Conservation (phyloP, 1,140 invertebrate genomes). For the Globodera rostochiensis region DNA sequence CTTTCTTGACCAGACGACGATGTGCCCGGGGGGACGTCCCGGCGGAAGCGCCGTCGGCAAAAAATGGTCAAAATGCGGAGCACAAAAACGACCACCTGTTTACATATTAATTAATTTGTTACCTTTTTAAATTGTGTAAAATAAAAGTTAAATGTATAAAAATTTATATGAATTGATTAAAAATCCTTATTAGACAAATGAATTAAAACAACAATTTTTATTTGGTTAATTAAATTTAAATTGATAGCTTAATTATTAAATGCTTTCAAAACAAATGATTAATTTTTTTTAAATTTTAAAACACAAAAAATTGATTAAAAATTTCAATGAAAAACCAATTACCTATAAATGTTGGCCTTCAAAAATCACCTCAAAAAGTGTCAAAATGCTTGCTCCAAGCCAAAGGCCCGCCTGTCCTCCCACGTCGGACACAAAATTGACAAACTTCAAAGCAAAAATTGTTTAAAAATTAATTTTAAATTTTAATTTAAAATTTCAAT, state of each 20-base stretch:
- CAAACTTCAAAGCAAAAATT: conserved; percentile 46
- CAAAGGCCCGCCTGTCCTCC: conserved; percentile 60
- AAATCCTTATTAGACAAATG: not conserved
- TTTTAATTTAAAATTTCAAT: conserved; percentile 1
- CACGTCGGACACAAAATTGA: conserved; percentile 63
- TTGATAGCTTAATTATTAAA: too few relatives aligned
- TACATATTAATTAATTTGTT: too few relatives aligned
- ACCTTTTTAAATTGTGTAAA: too few relatives aligned
- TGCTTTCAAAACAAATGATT: too few relatives aligned
- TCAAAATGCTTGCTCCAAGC: conserved; percentile 51
- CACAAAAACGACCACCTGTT: conserved; percentile 35
- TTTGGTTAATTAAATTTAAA: not conserved
- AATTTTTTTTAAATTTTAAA: too few relatives aligned
- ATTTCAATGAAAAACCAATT: too few relatives aligned
- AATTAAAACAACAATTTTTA: not conserved
- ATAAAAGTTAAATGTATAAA: not conserved
- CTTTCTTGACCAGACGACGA: not conserved
- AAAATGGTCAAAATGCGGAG: conserved; percentile 43
- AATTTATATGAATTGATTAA: not conserved
- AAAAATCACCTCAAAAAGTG: conserved; percentile 37
- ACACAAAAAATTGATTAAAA: too few relatives aligned
- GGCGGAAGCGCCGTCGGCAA: conserved; percentile 35
- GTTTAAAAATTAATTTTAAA: not conserved
- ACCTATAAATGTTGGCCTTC: not conserved
- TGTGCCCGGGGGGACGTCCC: not conserved